phyloP scores from a whole-genome alignment of 2,797 vertebrate species.

The Amblyraja radiata region DNA sequence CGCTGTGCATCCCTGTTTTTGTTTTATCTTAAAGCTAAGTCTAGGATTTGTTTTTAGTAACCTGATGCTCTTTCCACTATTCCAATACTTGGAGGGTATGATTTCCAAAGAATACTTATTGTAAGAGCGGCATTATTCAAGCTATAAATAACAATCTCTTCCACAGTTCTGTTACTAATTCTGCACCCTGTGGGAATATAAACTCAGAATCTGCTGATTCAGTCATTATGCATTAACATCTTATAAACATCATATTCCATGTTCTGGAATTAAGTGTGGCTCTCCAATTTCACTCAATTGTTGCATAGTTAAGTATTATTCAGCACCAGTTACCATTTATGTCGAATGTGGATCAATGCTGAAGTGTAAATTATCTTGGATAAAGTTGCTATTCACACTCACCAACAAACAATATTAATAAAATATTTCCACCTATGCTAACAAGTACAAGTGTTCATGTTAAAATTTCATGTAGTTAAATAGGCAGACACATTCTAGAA shows the following conservation, averaged over 20 bases:
- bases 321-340: background rate
- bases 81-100: background rate
- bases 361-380: background rate
- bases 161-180: background rate
- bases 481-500: background rate
- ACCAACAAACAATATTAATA: background rate
- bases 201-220: background rate
- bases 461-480: background rate
- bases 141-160: background rate
- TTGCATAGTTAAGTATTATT: background rate
- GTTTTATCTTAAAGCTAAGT: background rate
- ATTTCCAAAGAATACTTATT: background rate
- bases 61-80: background rate
- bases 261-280: background rate
- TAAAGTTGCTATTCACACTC: background rate
- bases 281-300: background rate
- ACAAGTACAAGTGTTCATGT: constrained; percentile 3
- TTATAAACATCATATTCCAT: background rate
- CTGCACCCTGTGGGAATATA: background rate
- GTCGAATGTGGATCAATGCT: background rate
- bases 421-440: background rate
- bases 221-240: background rate
- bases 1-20: background rate
- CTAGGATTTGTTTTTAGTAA: background rate
- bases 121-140: background rate